These are phyloP conservation scores for Nycticryphes semicollaris DNA, from an alignment of 2,113 vertebrate species.

Conservation along the genomic window DNA sequence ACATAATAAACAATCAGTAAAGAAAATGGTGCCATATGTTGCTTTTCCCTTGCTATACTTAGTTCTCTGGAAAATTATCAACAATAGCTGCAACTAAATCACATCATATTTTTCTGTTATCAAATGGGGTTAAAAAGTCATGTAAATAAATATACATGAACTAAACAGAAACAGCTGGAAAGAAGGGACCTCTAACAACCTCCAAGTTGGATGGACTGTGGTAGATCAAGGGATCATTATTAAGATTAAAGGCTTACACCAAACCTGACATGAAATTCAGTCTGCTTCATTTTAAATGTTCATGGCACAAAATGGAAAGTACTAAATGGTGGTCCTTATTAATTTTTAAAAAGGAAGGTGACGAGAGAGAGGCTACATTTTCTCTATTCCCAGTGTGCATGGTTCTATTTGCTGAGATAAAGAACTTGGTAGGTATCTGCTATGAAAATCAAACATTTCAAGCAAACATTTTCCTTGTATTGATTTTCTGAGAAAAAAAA, in stretches of 20 bases:
- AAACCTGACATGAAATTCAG: constrained; percentile 70
- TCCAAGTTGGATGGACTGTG: constrained; percentile 59
- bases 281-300: constrained; percentile 66
- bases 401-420: not conserved
- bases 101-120: constrained; percentile 34
- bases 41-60: constrained; percentile 31
- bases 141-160: constrained; percentile 81
- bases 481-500: not conserved
- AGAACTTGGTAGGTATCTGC: not conserved
- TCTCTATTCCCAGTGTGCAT: not conserved
- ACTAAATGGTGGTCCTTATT: constrained; percentile 38
- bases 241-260: constrained; percentile 77
- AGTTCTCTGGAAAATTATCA: constrained; percentile 62
- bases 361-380: not conserved
- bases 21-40: constrained; percentile 49
- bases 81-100: constrained; percentile 50
- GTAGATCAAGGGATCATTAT: constrained; percentile 79
- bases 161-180: constrained; percentile 75
- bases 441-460: constrained; percentile 6
- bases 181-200: constrained; percentile 69
- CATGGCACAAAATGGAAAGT: constrained; percentile 34
- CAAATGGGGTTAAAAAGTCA: constrained; percentile 73
- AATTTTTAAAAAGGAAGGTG: constrained; percentile 37
- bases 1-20: constrained; percentile 12
- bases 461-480: not conserved